phyloP scores from a whole-genome alignment of 2,113 vertebrate genomes.

The Chloebia gouldiae region DNA sequence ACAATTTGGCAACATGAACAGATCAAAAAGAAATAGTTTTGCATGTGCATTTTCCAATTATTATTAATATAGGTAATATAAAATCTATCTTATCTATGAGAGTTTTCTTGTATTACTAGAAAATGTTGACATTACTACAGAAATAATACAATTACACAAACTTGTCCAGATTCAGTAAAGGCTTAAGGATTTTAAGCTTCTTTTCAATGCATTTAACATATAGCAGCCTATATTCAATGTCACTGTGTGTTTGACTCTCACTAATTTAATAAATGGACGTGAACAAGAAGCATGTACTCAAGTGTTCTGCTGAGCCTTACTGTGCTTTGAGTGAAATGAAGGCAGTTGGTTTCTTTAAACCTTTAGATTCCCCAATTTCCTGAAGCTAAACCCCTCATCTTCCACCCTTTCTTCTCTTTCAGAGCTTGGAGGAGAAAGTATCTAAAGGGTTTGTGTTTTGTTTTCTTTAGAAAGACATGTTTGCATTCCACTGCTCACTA shows the following conservation, averaged over 20 bases:
- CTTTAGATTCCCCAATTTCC: background rate
- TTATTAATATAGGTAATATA: background rate
- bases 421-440: conserved; percentile 1
- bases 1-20: background rate
- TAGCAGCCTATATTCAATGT: background rate
- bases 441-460: conserved; percentile 27
- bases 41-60: background rate
- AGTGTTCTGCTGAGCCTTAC: background rate
- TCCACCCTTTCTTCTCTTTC: conserved; percentile 25
- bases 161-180: background rate
- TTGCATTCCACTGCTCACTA: conserved; percentile 41
- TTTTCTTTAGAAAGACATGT: conserved; percentile 16
- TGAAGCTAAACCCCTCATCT: conserved; percentile 4
- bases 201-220: background rate
- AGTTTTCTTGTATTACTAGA: background rate
- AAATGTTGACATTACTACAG: background rate
- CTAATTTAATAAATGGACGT: background rate
- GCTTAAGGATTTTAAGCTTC: background rate
- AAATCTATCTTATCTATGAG: background rate
- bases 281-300: background rate
- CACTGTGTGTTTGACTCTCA: background rate
- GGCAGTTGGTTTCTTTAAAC: conserved; percentile 1
- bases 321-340: background rate
- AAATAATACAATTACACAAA: background rate
- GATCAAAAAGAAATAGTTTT: background rate